Evolutionary conservation across 1,140 invertebrate species (phyloP).

Genomic region (Mesaphorura yosii): DNA sequence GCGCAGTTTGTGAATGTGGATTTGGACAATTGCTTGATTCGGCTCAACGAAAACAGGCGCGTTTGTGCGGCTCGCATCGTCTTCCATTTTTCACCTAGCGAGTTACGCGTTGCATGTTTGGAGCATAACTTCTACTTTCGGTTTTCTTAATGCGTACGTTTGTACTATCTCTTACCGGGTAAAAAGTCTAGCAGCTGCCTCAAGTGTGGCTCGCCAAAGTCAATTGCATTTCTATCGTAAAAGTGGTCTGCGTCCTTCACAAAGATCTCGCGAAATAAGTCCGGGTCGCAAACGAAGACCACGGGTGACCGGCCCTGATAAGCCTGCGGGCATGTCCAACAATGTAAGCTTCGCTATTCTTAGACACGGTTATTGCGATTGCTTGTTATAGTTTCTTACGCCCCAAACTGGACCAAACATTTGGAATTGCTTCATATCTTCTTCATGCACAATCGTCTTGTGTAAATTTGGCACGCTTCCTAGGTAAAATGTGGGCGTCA

Average conservation of each 20-base stretch:
- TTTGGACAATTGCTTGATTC: constrained; percentile 16
- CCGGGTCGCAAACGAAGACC: constrained; percentile 33
- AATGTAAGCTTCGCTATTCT: background rate
- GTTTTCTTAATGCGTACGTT: no score
- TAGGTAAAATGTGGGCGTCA: constrained; percentile 10
- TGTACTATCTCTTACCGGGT: constrained; percentile 64
- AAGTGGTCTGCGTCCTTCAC: constrained; percentile 46
- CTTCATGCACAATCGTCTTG: constrained; percentile 6
- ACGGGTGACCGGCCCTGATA: constrained; percentile 9
- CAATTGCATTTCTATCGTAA: constrained; percentile 34
- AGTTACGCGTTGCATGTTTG: no score
- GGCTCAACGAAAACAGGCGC: constrained; percentile 4
- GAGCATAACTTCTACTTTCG: no score
- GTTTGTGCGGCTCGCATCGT: constrained; percentile 8
- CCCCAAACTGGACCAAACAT: constrained; percentile 12
- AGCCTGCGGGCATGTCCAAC: background rate
- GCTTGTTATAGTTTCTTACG: background rate
- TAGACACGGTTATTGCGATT: background rate
- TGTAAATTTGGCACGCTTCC: constrained; percentile 7
- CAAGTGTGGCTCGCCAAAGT: constrained; percentile 3
- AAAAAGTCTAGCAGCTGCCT: constrained; percentile 50
- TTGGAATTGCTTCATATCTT: constrained; percentile 6
- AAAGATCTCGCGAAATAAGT: constrained; percentile 41
- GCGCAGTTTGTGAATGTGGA: background rate
- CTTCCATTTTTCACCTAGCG: constrained; percentile 36